Base-by-base conservation (phyloP, 2,888 invertebrate genomes). In the Leistus spinibarbis region DNA sequence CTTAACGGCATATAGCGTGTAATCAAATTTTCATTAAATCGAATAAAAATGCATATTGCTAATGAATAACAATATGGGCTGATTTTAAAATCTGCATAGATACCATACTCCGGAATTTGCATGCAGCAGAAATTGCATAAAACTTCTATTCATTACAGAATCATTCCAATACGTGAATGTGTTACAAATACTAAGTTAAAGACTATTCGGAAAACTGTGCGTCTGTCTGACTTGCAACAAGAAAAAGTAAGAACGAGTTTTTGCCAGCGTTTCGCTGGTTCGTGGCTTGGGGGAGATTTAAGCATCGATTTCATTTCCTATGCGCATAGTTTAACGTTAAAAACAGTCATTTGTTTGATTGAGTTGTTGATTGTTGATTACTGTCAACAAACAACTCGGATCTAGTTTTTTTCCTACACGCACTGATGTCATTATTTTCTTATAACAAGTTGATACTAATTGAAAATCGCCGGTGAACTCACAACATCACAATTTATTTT, bases 281-380 rank as follows among this genome's bases (percentile, higher is more conserved):
- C n/a, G n/a, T n/a, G n/a, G n/a, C n/a, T n/a, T n/a, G n/a, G 64
- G 56, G 56, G 27, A 56, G 53, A 65, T 72, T 66, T 72, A 65
- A 20, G 56, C 65, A 65, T 56, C 27, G 56, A 56, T 27, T 65
- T 57, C 62, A 62, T 71, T 40, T 19, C 10, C 56, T 17, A 69
- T 40, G 65, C 54, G 54, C 66, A 72, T 71, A 63, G 65, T 72
- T 71, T 72, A 40, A 65, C 27, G 56, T 23, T 27, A 66, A 72
- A 72, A 72, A 65, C 57, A 72, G 56, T 72, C 65, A 72, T 72
- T 72, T 72, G 54, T 72, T 72, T 72, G 66, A 72, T 72, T 72
- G 72, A 72, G 65, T 66, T 72, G 72, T 72, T 27, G 24, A 40
- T 66, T 66, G 66, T 66, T 72, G 65, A 72, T 72, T 66, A 72